phyloP scores from a whole-genome alignment of 37 sponge, comb jelly and placozoan genomes.

The Bolinopsis microptera region DNA sequence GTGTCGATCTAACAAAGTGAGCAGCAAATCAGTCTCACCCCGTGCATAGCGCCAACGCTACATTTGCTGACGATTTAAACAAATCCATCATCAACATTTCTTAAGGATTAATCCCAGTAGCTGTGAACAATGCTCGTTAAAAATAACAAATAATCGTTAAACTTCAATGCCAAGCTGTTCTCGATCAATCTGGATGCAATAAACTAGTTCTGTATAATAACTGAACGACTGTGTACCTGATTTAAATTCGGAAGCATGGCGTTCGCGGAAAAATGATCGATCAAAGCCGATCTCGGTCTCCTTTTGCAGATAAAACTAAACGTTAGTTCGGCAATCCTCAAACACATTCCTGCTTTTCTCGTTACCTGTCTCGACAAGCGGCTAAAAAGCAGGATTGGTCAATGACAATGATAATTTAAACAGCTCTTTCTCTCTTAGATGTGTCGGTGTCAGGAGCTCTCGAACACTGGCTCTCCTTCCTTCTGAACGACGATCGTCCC shows the following conservation, averaged over 20 bases:
- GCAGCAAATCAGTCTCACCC: not conserved
- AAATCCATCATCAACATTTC: not conserved
- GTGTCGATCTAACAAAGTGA: not conserved
- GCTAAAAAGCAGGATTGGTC: not conserved
- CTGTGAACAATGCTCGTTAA: not conserved
- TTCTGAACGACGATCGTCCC: slow-evolving; percentile 52
- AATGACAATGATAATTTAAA: not conserved
- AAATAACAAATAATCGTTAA: not conserved
- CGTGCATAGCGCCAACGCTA: not conserved
- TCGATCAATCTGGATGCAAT: not conserved
- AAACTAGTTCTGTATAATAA: not conserved
- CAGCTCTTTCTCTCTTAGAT: too few species aligned
- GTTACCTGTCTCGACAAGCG: not conserved
- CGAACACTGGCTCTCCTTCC: slow-evolving; percentile 27
- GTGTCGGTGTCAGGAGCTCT: slow-evolving; percentile 22
- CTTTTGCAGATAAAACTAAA: not conserved
- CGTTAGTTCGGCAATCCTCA: not conserved
- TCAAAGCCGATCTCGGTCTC: not conserved
- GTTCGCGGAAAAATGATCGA: not conserved
- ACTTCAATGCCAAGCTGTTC: not conserved
- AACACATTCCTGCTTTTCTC: not conserved
- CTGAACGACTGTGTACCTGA: too few species aligned
- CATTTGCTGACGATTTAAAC: not conserved
- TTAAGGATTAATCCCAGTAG: not conserved
- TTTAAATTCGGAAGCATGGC: too few species aligned